A percentile compares a stretch with the other conserved stretches of the same genome.
phyloP scores from a whole-genome alignment of 2,888 invertebrate genomes.

The Microctonus aethiopoides region DNA sequence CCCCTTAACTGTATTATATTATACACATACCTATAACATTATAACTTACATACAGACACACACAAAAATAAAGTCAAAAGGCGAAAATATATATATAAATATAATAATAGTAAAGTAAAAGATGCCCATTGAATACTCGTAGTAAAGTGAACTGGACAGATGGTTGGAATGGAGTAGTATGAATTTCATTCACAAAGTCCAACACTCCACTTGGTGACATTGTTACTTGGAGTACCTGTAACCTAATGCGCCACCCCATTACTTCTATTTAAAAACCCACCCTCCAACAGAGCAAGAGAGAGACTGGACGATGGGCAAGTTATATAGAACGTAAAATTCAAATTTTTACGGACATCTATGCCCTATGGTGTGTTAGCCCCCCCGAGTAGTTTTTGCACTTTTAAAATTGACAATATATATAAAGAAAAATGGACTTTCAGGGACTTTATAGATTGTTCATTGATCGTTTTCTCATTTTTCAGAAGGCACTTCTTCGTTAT shows the following conservation, averaged over 20 bases:
- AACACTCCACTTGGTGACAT: conserved; percentile 46
- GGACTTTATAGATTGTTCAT: conserved; percentile 37
- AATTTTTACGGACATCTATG: conserved; percentile 50
- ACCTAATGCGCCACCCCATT: conserved; percentile 47
- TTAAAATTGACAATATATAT: conserved; percentile 22
- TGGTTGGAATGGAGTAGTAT: conserved; percentile 50
- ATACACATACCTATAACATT: neutral
- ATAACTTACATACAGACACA: too few relatives aligned
- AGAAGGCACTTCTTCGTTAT: conserved; percentile 4
- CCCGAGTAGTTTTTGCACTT: conserved; percentile 23
- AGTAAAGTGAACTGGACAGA: conserved; percentile 58
- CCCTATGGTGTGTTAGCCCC: conserved; percentile 32
- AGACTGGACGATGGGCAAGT: conserved; percentile 28
- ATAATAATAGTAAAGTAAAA: conserved; percentile 26
- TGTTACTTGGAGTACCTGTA: conserved; percentile 61
- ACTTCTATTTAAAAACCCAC: conserved; percentile 20
- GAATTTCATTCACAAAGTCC: conserved; percentile 57
- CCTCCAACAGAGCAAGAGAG: too few relatives aligned
- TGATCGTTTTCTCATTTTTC: conserved; percentile 32
- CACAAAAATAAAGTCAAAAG: conserved; percentile 9
- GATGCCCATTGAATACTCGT: conserved; percentile 52
- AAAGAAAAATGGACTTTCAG: conserved; percentile 30
- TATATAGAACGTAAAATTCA: conserved; percentile 56
- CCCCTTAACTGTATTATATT: neutral
- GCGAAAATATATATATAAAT: neutral